Evolutionary conservation across 2,113 vertebrate genomes (phyloP).

Genomic region (Oryzias celebensis): DNA sequence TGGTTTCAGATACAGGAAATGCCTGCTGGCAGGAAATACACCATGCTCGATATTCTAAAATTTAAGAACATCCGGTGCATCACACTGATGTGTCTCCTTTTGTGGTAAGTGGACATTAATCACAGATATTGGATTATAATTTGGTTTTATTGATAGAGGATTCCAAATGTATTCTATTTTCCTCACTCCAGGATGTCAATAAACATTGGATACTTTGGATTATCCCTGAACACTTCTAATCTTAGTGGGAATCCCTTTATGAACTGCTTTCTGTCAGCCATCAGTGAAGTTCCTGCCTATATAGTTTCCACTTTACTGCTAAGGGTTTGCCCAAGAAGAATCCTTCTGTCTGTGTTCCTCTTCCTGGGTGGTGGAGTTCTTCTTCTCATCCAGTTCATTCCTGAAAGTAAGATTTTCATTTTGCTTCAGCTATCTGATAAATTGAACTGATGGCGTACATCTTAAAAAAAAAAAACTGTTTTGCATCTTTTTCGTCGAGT

Average conservation of each 20-base stretch:
- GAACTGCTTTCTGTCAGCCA: constrained; percentile 88
- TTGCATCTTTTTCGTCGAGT: too few species aligned
- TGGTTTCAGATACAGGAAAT: constrained; percentile 24
- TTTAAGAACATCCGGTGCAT: constrained; percentile 83
- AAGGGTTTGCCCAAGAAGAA: constrained; percentile 77
- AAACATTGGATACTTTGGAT: constrained; percentile 88
- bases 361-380: constrained; percentile 88
- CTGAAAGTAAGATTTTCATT: constrained; percentile 57
- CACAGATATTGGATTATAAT: too few species aligned
- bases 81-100: constrained; percentile 86
- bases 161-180: not conserved
- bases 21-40: constrained; percentile 65
- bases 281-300: constrained; percentile 88
- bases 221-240: constrained; percentile 93
- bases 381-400: constrained; percentile 88
- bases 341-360: constrained; percentile 82
- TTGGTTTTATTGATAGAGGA: not conserved
- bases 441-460: too few species aligned
- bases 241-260: constrained; percentile 86
- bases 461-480: too few species aligned
- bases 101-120: constrained; percentile 80
- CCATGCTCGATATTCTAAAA: constrained; percentile 83
- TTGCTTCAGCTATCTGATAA: too few species aligned
- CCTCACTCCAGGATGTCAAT: constrained; percentile 69
- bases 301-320: constrained; percentile 84